Evolutionary conservation across 2,888 invertebrate genomes (phyloP).

Genomic region (Itoplectis maculator): DNA sequence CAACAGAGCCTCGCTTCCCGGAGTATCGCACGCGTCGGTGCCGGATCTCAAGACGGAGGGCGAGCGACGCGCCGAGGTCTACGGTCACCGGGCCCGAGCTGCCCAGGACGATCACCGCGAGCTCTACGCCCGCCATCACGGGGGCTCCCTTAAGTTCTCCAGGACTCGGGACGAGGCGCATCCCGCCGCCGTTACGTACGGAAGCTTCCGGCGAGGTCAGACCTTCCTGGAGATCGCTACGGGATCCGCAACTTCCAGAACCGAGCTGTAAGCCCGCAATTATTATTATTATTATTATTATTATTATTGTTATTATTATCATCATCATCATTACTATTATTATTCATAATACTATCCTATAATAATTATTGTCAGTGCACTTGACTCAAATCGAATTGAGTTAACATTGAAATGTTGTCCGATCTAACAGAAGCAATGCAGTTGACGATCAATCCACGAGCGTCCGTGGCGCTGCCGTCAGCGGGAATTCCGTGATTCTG

Average conservation of each 20-base stretch:
- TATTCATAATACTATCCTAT: no score
- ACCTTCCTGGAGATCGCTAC: constrained; percentile 30
- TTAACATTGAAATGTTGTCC: no score
- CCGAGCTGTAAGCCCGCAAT: not conserved
- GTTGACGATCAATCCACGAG: not conserved
- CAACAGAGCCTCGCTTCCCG: constrained; percentile 35
- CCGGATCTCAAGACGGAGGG: constrained; percentile 58
- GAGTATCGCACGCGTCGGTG: constrained; percentile 62
- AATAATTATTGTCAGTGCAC: no score
- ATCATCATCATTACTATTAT: no score
- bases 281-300: no score
- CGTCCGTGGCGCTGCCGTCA: not conserved
- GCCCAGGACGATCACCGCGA: constrained; percentile 40
- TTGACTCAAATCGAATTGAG: no score
- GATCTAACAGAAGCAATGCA: not conserved
- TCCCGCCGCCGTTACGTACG: constrained; percentile 8
- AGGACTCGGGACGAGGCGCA: constrained; percentile 46
- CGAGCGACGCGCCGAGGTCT: constrained; percentile 10
- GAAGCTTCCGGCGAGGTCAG: constrained; percentile 31
- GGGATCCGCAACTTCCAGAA: not conserved
- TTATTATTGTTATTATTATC: no score
- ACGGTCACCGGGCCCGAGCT: constrained; percentile 16
- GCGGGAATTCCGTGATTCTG: not conserved
- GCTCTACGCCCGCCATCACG: constrained; percentile 65
- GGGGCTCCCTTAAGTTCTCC: constrained; percentile 76